A percentile compares a stretch with the other conserved stretches of the same genome.
Conservation (phyloP, 2,888 invertebrate species). For the Acronicta aceris region DNA sequence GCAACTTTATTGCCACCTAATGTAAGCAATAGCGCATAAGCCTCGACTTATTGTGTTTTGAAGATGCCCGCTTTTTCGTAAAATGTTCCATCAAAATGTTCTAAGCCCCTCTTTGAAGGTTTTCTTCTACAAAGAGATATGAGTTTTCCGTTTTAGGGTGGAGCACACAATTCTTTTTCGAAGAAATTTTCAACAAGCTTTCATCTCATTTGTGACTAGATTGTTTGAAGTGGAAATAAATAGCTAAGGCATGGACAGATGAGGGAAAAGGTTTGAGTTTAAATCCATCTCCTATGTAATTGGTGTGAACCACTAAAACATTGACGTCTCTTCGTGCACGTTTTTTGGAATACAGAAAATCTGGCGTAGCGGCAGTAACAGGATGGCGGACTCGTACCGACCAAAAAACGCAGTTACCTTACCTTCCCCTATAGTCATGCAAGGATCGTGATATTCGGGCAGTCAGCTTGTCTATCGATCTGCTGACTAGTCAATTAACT, state of each 20-base stretch:
- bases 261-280: no score
- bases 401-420: no score
- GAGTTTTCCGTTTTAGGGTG: constrained; percentile 8
- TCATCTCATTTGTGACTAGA: not conserved
- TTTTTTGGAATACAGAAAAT: no score
- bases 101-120: constrained; percentile 34
- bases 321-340: no score
- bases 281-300: no score
- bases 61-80: constrained; percentile 54
- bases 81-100: constrained; percentile 48
- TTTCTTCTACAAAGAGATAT: constrained; percentile 34
- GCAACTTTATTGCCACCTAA: constrained; percentile 68
- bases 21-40: constrained; percentile 58
- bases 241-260: not conserved
- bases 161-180: not conserved
- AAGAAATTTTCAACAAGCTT: constrained; percentile 8
- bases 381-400: no score
- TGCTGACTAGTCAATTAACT: no score
- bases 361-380: no score
- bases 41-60: constrained; percentile 58
- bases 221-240: not conserved
- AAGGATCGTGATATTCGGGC: no score
- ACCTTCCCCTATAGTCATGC: no score
- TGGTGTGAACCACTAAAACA: no score
- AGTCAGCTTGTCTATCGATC: no score